Base-by-base conservation (phyloP, 2,113 vertebrate genomes). In the Athene cunicularia region DNA sequence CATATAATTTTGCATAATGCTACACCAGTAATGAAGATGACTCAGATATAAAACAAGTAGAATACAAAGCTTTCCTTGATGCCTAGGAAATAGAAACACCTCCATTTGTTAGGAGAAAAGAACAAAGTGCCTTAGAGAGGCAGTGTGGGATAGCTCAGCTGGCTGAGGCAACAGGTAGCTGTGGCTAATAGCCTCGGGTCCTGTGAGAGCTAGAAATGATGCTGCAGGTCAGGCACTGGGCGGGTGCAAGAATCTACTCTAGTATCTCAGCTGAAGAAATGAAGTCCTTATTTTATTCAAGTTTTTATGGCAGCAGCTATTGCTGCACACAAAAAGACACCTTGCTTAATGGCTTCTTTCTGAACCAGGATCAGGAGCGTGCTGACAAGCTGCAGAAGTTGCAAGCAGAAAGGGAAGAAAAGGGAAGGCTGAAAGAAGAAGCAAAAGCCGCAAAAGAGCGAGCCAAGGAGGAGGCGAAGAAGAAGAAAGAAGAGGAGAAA, bases 381-480 rank as follows among this genome's bases (percentile, higher is more conserved):
- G 98, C 99, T 0, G 98, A 98, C 64, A 99, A 97, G 55, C 98
- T 98, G 56, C 98, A 95, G 56, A 98, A 97, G 84, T 52, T 98
- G 96, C 94, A 97, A 68, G 96, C 98, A 14, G 80, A 99, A 59
- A 98, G 98, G 49, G 99, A 99, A 45, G 98, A 99, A 60, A 98
- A 98, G 60, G 98, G 98, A 20, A 99, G 95, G 93, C 98, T 99
- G 97, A 99, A 98, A 79, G 98, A 99, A 21, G 99, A 99, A 70
- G 99, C 98, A 0, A 98, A 96, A 90, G 95, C 96, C 0, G 97
- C 98, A 0, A 98, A 97, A 7, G 98, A 98, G 32, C 86, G 97
- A 66, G 98, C 98, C 93, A 99, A 98, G 92, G 99, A 99, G 81
- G 99, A 99, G 93, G 99, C 99, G 0, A 99, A 98, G 88, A 98